Evolutionary conservation across 1,140 invertebrate genomes (phyloP).

Genomic region (Caenorhabditis brenneri): DNA sequence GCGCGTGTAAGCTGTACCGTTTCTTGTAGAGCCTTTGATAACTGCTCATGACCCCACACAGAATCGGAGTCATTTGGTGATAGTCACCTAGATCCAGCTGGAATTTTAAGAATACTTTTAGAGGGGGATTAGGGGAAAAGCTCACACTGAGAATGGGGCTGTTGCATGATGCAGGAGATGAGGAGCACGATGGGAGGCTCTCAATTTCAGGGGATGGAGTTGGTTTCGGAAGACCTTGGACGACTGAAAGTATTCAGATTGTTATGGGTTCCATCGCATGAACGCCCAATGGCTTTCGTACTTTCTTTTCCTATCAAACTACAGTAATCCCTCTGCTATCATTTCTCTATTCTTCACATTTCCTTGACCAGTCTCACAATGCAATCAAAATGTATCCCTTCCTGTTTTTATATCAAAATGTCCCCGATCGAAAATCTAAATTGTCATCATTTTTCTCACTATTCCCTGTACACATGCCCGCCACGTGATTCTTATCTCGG

Average conservation of each 20-base stretch:
- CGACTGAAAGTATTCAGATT: background rate
- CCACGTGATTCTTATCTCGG: background rate
- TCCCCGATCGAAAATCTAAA: background rate
- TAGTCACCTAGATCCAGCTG: conserved; percentile 8
- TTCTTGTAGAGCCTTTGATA: conserved; percentile 21
- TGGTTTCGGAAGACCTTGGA: background rate
- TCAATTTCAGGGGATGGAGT: background rate
- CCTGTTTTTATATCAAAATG: background rate
- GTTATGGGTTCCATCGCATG: background rate
- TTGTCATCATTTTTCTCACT: background rate
- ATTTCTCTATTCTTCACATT: no score
- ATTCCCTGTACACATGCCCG: background rate
- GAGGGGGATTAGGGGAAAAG: background rate
- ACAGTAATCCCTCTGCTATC: no score
- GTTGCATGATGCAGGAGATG: conserved; percentile 22
- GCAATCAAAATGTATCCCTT: no score
- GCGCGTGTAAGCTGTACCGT: background rate
- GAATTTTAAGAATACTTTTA: background rate
- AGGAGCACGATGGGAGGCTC: background rate
- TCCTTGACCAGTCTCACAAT: no score
- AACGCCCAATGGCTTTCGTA: no score
- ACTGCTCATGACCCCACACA: background rate
- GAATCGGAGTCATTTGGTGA: background rate
- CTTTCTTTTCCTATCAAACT: no score
- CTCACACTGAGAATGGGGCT: conserved; percentile 25